Evolutionary conservation across 92 coral and sea anemone genomes (phyloP).

Genomic region (Galaxea fascicularis): DNA sequence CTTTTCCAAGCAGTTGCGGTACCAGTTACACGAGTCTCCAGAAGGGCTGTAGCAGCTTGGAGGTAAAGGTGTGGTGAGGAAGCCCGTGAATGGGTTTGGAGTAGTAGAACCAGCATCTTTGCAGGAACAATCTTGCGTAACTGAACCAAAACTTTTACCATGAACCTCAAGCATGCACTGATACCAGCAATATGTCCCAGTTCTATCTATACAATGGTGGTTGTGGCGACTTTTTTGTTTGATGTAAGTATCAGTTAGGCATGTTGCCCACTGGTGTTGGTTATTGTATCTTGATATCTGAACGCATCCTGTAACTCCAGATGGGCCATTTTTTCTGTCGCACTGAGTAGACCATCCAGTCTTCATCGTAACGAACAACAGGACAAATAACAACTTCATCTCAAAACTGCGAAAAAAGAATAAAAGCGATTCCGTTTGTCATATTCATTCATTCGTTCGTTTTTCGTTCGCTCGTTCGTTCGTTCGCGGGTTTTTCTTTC

Average conservation of each 20-base stretch:
- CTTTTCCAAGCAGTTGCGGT: slow-evolving; percentile 68
- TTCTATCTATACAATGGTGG: slow-evolving; percentile 27
- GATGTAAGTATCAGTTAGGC: slow-evolving; percentile 69
- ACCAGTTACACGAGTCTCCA: slow-evolving; percentile 75
- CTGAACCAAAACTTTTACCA: slow-evolving; percentile 30
- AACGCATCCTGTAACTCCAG: slow-evolving; percentile 65
- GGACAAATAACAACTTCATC: background rate
- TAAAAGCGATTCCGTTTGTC: too few species aligned
- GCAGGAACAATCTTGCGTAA: slow-evolving; percentile 70
- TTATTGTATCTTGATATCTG: slow-evolving; percentile 3
- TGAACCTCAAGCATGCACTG: slow-evolving; percentile 85
- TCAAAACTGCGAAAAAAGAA: background rate
- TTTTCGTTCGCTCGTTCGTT: too few species aligned
- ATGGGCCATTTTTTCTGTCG: slow-evolving; percentile 30
- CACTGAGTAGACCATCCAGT: background rate
- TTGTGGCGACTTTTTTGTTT: slow-evolving; percentile 58
- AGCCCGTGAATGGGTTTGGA: background rate
- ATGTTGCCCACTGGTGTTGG: slow-evolving; percentile 80
- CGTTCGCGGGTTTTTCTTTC: too few species aligned
- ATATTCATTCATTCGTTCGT: too few species aligned
- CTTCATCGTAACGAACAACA: background rate
- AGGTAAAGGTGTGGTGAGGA: slow-evolving; percentile 54
- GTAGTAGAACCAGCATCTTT: background rate
- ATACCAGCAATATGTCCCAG: slow-evolving; percentile 20
- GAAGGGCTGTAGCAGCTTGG: slow-evolving; percentile 70